A percentile compares a stretch with the other conserved stretches of the same genome.
phyloP scores from a whole-genome alignment of 2,888 invertebrate genomes.

The Lissonota sp. region DNA sequence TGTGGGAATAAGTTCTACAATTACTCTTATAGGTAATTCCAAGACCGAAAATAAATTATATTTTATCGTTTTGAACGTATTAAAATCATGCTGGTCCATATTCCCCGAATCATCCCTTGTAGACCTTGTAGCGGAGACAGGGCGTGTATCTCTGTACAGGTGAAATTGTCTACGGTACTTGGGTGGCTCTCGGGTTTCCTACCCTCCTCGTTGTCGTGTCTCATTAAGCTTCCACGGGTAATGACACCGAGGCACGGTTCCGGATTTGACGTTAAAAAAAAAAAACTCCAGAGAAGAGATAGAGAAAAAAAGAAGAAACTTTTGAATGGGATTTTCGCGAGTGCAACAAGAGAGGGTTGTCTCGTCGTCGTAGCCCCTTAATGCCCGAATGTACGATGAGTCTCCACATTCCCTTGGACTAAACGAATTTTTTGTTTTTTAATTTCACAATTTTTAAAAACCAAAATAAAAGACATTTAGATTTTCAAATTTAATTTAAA shows the following conservation, averaged over 20 bases:
- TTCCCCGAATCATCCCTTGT: no score
- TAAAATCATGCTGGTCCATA: no score
- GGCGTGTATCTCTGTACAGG: slow-evolving; percentile 15
- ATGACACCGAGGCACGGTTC: slow-evolving; percentile 50
- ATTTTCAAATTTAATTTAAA: no score
- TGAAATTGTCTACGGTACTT: slow-evolving; percentile 2
- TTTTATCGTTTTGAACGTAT: no score
- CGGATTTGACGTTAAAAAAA: slow-evolving; percentile 1
- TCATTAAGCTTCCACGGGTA: slow-evolving; percentile 57
- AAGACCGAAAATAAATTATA: no score
- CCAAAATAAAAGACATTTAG: no score
- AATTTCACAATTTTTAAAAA: no score
- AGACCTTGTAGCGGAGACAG: not conserved
- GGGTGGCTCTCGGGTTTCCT: slow-evolving; percentile 18
- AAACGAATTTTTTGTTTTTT: no score
- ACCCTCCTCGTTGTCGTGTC: slow-evolving; percentile 41
- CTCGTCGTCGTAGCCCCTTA: slow-evolving; percentile 4
- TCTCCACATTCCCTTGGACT: no score
- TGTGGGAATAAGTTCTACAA: no score
- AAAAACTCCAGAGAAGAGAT: not conserved
- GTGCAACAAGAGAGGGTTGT: slow-evolving; percentile 7
- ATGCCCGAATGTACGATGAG: not conserved
- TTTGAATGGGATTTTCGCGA: slow-evolving; percentile 55
- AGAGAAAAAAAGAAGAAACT: slow-evolving; percentile 16
- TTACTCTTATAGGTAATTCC: no score